These are phyloP conservation scores for Batillaria attramentaria DNA, from an alignment of 1,140 invertebrate species.

Conservation along the genomic window DNA sequence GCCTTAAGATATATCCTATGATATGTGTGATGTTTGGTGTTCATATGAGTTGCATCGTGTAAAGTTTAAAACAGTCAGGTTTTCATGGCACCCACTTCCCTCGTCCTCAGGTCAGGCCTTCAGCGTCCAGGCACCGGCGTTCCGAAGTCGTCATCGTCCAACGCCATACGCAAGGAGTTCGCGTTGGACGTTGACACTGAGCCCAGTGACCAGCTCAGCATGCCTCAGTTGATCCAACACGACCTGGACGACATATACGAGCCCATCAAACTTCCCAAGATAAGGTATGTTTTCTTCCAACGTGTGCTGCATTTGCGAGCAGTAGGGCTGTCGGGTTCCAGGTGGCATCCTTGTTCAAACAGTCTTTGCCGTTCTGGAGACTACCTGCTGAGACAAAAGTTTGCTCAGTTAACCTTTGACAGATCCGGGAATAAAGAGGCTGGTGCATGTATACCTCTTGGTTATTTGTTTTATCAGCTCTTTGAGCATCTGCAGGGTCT, in stretches of 20 bases:
- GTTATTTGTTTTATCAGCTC: too few species aligned
- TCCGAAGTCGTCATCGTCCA: conserved; percentile 55
- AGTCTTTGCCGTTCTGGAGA: too few species aligned
- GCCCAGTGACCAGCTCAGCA: conserved; percentile 39
- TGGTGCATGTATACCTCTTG: too few species aligned
- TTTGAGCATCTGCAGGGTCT: too few species aligned
- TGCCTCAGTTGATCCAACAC: conserved; percentile 73
- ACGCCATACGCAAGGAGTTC: conserved; percentile 52
- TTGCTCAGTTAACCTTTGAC: background rate
- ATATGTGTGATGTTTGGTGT: background rate
- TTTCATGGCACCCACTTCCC: too few species aligned
- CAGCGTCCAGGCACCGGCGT: conserved; percentile 49
- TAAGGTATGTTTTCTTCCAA: conserved; percentile 50
- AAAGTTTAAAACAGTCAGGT: too few species aligned
- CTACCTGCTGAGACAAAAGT: background rate
- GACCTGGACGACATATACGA: conserved; percentile 72
- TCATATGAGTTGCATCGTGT: background rate
- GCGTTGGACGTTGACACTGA: conserved; percentile 68
- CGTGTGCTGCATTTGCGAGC: too few species aligned
- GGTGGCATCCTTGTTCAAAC: too few species aligned
- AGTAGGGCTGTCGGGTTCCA: too few species aligned
- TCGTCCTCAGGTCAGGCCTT: conserved; percentile 46
- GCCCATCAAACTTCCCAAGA: conserved; percentile 64
- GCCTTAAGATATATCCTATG: background rate
- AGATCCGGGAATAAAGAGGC: background rate